phyloP scores from a whole-genome alignment of 2,888 invertebrate genomes.

The Drosophila fulvimacula region DNA sequence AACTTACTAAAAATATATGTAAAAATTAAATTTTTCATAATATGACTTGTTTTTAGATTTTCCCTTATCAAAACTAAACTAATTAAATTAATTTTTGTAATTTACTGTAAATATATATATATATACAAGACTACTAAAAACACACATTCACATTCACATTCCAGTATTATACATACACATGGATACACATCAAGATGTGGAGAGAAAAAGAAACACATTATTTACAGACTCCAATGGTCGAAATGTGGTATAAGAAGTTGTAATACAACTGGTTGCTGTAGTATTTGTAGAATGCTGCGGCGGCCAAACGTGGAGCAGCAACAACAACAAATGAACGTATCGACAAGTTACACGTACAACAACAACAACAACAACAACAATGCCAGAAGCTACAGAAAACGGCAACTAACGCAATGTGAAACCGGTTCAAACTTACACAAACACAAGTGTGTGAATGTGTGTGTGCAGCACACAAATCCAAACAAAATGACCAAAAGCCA shows the following conservation, averaged over 20 bases:
- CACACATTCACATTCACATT: conserved; percentile 6
- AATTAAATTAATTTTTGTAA: no score
- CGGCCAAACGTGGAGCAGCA: conserved; percentile 37
- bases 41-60: no score
- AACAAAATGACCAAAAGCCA: conserved; percentile 70
- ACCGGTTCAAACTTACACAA: conserved; percentile 62
- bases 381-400: conserved; percentile 48
- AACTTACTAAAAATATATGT: no score
- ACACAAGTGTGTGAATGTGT: conserved; percentile 28
- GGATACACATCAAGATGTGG: conserved; percentile 6
- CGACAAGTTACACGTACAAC: conserved; percentile 59
- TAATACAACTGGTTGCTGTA: conserved; percentile 74
- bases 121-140: neutral
- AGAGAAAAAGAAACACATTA: conserved; percentile 16
- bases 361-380: conserved; percentile 55
- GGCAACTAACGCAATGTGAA: conserved; percentile 73
- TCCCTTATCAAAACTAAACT: no score
- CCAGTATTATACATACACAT: conserved; percentile 14
- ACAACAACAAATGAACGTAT: conserved; percentile 51
- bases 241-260: conserved; percentile 69
- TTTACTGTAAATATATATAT: neutral
- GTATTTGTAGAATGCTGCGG: conserved; percentile 75
- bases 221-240: conserved; percentile 43
- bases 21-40: no score
- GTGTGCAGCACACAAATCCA: conserved; percentile 51